Evolutionary conservation across 2,113 vertebrate species (phyloP).

Genomic region (Alectura lathami): DNA sequence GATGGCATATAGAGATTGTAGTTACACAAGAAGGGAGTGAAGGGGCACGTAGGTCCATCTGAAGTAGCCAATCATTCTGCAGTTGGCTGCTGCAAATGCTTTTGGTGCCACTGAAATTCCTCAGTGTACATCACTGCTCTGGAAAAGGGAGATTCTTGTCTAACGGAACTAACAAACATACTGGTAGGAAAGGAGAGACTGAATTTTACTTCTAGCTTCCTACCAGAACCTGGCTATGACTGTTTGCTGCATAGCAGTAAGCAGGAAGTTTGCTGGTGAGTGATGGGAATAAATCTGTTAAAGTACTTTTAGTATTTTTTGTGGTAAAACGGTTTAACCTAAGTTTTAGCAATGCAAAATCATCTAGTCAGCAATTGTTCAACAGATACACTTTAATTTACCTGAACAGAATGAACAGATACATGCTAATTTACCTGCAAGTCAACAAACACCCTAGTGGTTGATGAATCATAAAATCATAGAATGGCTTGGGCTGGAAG

Average conservation of each 20-base stretch:
- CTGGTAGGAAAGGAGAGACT: not conserved
- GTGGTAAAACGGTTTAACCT: not conserved
- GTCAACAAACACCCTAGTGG: not conserved
- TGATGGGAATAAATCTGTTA: not conserved
- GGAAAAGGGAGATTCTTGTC: not conserved
- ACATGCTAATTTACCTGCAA: not conserved
- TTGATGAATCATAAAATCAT: too few relatives aligned
- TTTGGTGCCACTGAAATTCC: not conserved
- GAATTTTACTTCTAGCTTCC: not conserved
- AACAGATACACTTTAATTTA: not conserved
- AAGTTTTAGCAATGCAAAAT: not conserved
- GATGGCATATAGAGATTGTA: not conserved
- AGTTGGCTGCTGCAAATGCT: not conserved
- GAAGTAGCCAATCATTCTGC: not conserved
- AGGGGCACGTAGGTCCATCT: not conserved
- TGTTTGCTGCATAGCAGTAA: not conserved
- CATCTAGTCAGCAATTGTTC: not conserved
- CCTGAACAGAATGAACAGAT: not conserved
- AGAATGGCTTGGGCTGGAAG: too few relatives aligned
- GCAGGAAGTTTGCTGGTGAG: not conserved
- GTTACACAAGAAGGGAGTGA: not conserved
- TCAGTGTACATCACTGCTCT: not conserved
- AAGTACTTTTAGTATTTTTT: not conserved
- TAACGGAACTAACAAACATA: not conserved
- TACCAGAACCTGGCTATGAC: not conserved